Evolutionary conservation across 2,113 vertebrate species (phyloP), one percentile per base, ranked within the genome.

Genomic region (Atrichornis clamosus): DNA sequence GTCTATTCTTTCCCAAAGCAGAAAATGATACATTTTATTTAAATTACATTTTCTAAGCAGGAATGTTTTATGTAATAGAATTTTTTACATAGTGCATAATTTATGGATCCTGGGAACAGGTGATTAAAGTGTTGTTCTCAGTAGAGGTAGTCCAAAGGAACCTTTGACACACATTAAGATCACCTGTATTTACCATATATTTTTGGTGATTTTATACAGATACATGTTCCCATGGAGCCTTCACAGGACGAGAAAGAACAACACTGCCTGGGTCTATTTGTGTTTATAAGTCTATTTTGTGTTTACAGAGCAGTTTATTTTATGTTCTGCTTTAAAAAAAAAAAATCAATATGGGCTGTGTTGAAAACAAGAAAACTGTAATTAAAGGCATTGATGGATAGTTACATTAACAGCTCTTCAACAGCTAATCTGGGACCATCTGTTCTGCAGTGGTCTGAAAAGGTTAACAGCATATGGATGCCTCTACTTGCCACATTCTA

Each of bases 341-440:
- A 59, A 50, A 78, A 82, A 82, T 69, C 90, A 91, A 41, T 68
- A 62, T 13, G 41, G 44, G 32, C 82, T 76, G 58, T 88, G 94
- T 85, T 76, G 92, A 90, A 91, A 94, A 94, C 78, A 91, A 72
- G 82, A 62, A 91, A 79, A 65, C 27, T 60, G 87, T 72, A 85
- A 94, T 91, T 90, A 88, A 91, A 81, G 63, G 74, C 92, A 82
- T 32, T 94, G 92, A 95, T 89, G 86, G 94, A 85, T 82, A 37
- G 82, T 76, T 93, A 18, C 78, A 90, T 94, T 76, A 92, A 50
- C 95, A 93, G 60, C 69, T 70, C 12, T 13, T 91, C 91, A 95
- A 49, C 91, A 75, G 84, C 90, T 87, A 65, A 91, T 91, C 90
- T 24, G 82, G 72, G 90, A 46, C 95, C 84, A 91, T 94, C 94